These are phyloP conservation scores for Mycalesis mineus DNA, from an alignment of 2,888 invertebrate species.

Conservation along the genomic window DNA sequence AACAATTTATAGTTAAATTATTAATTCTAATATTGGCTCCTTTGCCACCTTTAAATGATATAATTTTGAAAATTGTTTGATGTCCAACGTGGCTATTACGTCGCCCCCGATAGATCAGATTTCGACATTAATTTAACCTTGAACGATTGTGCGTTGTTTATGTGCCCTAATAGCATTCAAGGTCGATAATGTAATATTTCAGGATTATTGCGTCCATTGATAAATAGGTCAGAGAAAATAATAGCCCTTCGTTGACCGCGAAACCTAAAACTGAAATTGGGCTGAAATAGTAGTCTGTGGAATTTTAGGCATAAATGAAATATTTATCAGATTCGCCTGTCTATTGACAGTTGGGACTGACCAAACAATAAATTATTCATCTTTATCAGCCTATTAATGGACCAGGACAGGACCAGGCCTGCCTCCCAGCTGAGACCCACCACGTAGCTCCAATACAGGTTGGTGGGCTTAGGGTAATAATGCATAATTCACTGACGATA, in stretches of 20 bases:
- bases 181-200: slow-evolving; percentile 7
- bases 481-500: too few relatives aligned
- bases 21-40: too few relatives aligned
- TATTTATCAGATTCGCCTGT: too few relatives aligned
- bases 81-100: not conserved
- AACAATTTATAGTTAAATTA: too few relatives aligned
- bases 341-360: too few relatives aligned
- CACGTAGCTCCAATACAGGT: too few relatives aligned
- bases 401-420: too few relatives aligned
- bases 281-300: not conserved
- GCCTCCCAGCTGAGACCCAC: too few relatives aligned
- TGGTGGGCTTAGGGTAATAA: too few relatives aligned
- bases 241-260: not conserved
- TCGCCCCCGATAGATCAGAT: not conserved
- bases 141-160: slow-evolving; percentile 3
- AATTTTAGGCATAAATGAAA: not conserved
- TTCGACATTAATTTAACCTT: not conserved
- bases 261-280: slow-evolving; percentile 4
- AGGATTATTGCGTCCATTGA: not conserved
- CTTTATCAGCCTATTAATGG: too few relatives aligned
- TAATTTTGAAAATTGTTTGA: not conserved
- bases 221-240: not conserved
- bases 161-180: not conserved
- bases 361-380: too few relatives aligned
- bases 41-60: too few relatives aligned